Evolutionary conservation across 1,140 invertebrate genomes (phyloP).

Genomic region (Drosophila navojoa): DNA sequence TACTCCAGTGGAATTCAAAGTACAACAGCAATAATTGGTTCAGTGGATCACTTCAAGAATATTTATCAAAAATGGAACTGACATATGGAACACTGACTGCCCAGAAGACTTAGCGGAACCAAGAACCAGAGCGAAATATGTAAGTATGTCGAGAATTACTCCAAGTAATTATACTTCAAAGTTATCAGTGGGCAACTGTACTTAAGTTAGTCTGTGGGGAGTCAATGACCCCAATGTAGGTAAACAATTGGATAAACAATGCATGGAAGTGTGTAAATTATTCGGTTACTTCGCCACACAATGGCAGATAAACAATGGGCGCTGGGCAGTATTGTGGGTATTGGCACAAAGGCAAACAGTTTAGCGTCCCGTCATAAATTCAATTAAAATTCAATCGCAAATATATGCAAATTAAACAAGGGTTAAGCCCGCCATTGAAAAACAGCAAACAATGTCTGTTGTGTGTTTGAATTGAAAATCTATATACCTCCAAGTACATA

Average conservation of each 20-base stretch:
- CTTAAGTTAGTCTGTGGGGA: background rate
- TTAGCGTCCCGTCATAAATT: slow-evolving; percentile 63
- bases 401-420: slow-evolving; percentile 77
- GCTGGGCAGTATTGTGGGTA: slow-evolving; percentile 1
- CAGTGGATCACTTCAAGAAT: background rate
- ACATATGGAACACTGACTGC: background rate
- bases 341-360: slow-evolving; percentile 58
- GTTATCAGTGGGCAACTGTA: too few relatives aligned
- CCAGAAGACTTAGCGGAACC: background rate
- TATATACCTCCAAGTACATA: background rate
- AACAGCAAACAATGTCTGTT: slow-evolving; percentile 29
- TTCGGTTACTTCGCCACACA: slow-evolving; percentile 34
- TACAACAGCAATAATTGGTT: slow-evolving; percentile 1
- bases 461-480: slow-evolving; percentile 18
- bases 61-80: background rate
- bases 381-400: slow-evolving; percentile 81
- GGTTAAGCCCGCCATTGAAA: slow-evolving; percentile 26
- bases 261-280: slow-evolving; percentile 60
- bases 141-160: background rate
- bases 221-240: slow-evolving; percentile 5
- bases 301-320: slow-evolving; percentile 50
- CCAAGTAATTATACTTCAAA: too few relatives aligned
- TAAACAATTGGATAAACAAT: slow-evolving; percentile 54
- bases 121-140: background rate
- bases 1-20: background rate